Evolutionary conservation across 1,140 invertebrate species (phyloP).

Genomic region (Drosophila kikkawai): DNA sequence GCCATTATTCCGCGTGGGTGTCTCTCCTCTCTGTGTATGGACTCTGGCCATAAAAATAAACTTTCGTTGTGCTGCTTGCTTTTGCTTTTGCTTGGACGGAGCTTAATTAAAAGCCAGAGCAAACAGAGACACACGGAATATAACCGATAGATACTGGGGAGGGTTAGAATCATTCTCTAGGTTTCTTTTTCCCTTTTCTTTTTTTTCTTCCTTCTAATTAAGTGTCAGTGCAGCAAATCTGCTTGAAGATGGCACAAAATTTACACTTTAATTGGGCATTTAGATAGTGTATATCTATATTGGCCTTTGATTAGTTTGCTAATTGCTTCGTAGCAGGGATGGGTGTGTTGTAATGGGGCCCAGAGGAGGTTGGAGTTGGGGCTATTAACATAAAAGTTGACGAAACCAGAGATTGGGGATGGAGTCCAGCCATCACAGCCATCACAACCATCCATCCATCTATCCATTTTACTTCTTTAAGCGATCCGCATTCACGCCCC

Average conservation of each 20-base stretch:
- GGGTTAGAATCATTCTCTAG: conserved; percentile 36
- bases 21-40: conserved; percentile 2
- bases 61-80: conserved; percentile 37
- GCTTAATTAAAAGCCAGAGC: conserved; percentile 77
- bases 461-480: conserved; percentile 11
- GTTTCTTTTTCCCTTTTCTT: not conserved
- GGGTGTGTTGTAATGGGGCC: not conserved
- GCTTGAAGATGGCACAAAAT: conserved; percentile 44
- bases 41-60: conserved; percentile 61
- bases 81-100: conserved; percentile 8
- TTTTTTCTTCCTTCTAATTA: conserved; percentile 63
- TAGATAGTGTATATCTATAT: conserved; percentile 57
- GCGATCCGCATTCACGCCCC: conserved; percentile 16
- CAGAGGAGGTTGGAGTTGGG: not conserved
- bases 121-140: conserved; percentile 46
- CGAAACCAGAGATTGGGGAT: conserved; percentile 28
- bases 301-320: conserved; percentile 70
- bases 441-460: not conserved
- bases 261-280: conserved; percentile 79
- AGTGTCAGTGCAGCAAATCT: conserved; percentile 73
- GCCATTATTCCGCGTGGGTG: conserved; percentile 29
- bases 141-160: conserved; percentile 46
- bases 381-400: conserved; percentile 72
- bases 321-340: conserved; percentile 28
- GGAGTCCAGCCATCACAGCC: not conserved